Evolutionary conservation across 2,113 vertebrate species (phyloP).

Genomic region (Atrichornis clamosus): DNA sequence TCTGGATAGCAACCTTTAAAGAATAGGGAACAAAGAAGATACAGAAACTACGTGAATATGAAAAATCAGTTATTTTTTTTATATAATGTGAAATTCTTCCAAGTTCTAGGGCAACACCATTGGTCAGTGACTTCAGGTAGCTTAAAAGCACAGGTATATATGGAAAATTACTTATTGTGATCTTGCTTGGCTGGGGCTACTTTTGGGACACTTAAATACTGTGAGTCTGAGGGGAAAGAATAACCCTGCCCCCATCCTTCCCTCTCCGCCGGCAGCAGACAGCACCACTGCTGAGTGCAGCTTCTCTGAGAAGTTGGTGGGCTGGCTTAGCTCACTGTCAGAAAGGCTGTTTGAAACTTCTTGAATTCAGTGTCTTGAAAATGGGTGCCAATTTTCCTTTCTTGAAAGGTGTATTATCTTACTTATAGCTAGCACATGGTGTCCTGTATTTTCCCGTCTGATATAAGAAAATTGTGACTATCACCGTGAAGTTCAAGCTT

Average conservation of each 20-base stretch:
- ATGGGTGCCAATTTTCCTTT: neutral
- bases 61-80: neutral
- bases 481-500: neutral
- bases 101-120: neutral
- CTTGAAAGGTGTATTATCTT: neutral
- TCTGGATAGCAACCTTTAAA: neutral
- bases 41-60: neutral
- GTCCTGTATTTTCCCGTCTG: neutral
- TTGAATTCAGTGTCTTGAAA: neutral
- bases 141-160: neutral
- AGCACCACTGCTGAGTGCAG: neutral
- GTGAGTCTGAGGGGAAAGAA: neutral
- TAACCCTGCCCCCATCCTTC: neutral
- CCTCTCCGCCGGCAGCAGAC: neutral
- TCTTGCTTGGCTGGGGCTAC: neutral
- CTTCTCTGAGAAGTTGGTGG: neutral
- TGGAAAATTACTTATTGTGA: neutral
- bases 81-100: neutral
- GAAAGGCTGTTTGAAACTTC: neutral
- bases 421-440: neutral
- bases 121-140: neutral
- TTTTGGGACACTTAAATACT: neutral
- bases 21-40: neutral
- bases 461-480: neutral
- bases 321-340: neutral